phyloP scores from a whole-genome alignment of 2,888 invertebrate genomes.

The Diploptera punctata region DNA sequence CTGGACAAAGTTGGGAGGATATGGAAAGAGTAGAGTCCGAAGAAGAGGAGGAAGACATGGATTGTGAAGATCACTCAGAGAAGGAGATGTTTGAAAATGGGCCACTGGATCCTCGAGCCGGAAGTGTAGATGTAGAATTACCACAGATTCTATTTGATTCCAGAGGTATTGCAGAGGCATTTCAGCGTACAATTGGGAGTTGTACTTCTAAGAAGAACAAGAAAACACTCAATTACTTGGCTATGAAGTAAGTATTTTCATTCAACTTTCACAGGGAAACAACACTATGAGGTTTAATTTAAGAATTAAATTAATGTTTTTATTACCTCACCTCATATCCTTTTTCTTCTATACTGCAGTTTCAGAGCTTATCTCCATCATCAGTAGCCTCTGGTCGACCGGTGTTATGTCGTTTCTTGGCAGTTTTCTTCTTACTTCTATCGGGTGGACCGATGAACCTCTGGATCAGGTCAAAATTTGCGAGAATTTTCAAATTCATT shows the following conservation, averaged over 20 bases:
- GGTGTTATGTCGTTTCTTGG: no score
- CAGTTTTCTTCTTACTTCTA: no score
- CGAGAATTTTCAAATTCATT: no score
- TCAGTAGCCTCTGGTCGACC: no score
- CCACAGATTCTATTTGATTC: conserved; percentile 72
- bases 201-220: conserved; percentile 41
- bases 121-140: conserved; percentile 75
- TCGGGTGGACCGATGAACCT: no score
- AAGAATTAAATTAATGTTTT: no score
- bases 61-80: neutral
- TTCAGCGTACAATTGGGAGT: conserved; percentile 50
- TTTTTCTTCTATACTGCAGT: no score
- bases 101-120: conserved; percentile 78
- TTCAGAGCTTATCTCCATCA: no score
- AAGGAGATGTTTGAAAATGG: conserved; percentile 29
- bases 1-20: conserved; percentile 70
- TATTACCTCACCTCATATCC: no score
- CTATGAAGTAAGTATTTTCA: conserved; percentile 3
- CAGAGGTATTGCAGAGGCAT: conserved; percentile 59
- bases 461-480: no score
- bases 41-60: conserved; percentile 46
- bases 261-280: no score
- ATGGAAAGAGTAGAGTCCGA: conserved; percentile 59
- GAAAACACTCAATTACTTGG: neutral
- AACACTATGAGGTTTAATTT: no score